phyloP scores from a whole-genome alignment of 1,140 invertebrate genomes.

The Meloidogyne hapla region DNA sequence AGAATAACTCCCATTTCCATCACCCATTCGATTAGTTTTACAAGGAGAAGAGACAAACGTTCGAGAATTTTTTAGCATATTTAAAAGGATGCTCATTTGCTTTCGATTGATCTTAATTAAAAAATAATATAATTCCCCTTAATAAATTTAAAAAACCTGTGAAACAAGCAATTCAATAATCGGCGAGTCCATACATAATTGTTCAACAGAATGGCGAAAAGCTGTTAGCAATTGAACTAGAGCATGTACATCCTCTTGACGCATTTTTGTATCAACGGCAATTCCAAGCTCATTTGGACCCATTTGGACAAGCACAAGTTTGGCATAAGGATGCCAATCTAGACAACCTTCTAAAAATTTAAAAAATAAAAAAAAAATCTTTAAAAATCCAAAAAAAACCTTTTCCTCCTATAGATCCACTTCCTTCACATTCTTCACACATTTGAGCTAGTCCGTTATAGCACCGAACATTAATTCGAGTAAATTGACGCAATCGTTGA shows the following conservation, averaged over 20 bases:
- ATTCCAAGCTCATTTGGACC: constrained; percentile 50
- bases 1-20: neutral
- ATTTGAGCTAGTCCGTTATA: constrained; percentile 53
- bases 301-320: constrained; percentile 51
- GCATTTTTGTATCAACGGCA: constrained; percentile 55
- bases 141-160: constrained; percentile 43
- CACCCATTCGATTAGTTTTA: neutral
- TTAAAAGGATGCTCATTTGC: constrained; percentile 53
- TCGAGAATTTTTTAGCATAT: constrained; percentile 42
- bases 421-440: constrained; percentile 32
- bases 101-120: constrained; percentile 60
- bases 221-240: constrained; percentile 43
- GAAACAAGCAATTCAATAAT: constrained; percentile 59
- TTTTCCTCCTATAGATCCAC: constrained; percentile 28
- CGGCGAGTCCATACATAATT: constrained; percentile 56
- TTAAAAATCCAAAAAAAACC: neutral
- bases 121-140: too few species aligned
- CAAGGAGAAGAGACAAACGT: constrained; percentile 18
- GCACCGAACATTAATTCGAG: constrained; percentile 54
- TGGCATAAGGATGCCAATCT: constrained; percentile 58
- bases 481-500: constrained; percentile 41
- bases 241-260: constrained; percentile 42
- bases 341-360: constrained; percentile 43
- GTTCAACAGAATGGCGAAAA: constrained; percentile 50
- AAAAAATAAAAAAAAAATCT: constrained; percentile 1